Base-by-base conservation (phyloP, 2,113 vertebrate genomes). In the Phalacrocorax brasilianus region DNA sequence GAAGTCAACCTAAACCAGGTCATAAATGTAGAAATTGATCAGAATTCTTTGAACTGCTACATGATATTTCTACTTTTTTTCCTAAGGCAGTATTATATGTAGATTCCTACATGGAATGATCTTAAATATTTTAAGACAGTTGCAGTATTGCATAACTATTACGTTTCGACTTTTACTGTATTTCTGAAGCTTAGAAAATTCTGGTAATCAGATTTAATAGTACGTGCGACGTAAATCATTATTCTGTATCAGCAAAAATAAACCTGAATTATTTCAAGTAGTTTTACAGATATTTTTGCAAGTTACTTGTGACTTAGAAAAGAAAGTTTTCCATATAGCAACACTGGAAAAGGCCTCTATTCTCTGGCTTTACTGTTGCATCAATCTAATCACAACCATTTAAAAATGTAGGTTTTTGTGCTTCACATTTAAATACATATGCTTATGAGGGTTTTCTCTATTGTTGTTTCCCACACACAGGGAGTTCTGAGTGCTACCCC, bases 401-500 rank as follows among this genome's bases (percentile, higher is more conserved):
- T n/a, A 52, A 53, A 91, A 87, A 58, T 13, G 4, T 21, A 42
- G 17, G 2, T 1, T 15, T 55, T 70, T 87, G 23, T 86, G 80
- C 23, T 93, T 77, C 47, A 30, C 5, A 32, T 91, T 27, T 74
- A 83, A 78, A 61, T 84, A 56, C 49, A 52, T 11, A 23, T 65
- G 10, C 86, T 96, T 75, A 92, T 61, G 8, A 77, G 38, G 1
- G 17, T 84, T 91, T 89, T 73, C n/a, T 88, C 58, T 90, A 3
- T 80, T 97, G 38, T 93, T 96, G 38, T 93, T 96, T 93, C 96
- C 59, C 72, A 47, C 44, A 91, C 35, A 32, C 98, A 99, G 99
- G 99, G 99, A 49, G 98, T 98, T 68, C 90, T 99, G 93, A 99
- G 99, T 68, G 99, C 99, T 20, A 98, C 98, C 14, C 99, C 99